These are phyloP conservation scores for Aphidius colemani DNA, from an alignment of 2,888 invertebrate genomes.

Conservation along the genomic window DNA sequence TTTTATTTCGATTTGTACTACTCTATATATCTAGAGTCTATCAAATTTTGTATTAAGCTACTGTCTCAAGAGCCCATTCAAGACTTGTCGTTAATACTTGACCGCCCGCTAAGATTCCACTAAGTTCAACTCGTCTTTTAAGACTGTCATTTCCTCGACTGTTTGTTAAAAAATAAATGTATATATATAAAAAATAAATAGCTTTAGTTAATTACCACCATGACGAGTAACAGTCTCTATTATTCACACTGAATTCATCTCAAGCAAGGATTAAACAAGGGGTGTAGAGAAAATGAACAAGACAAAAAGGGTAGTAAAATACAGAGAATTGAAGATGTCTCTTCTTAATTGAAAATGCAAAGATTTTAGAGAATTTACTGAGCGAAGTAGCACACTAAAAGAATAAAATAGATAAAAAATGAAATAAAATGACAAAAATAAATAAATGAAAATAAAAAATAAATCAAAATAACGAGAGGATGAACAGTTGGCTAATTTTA, in stretches of 20 bases:
- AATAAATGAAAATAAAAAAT: slow-evolving; percentile 5
- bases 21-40: too few relatives aligned
- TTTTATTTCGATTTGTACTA: too few relatives aligned
- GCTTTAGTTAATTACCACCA: too few relatives aligned
- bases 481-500: too few relatives aligned
- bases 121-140: too few relatives aligned
- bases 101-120: too few relatives aligned
- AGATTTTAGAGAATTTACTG: slow-evolving; percentile 32
- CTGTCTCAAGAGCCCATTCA: slow-evolving; percentile 13
- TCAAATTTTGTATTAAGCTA: not conserved
- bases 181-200: too few relatives aligned
- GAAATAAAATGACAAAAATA: not conserved
- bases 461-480: slow-evolving; percentile 15
- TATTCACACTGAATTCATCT: slow-evolving; percentile 16
- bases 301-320: not conserved
- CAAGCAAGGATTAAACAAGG: slow-evolving; percentile 22
- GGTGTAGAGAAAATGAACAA: slow-evolving; percentile 24
- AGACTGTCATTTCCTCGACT: too few relatives aligned
- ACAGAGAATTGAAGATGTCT: slow-evolving; percentile 15
- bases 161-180: too few relatives aligned
- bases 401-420: slow-evolving; percentile 6
- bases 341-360: slow-evolving; percentile 46
- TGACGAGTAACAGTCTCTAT: slow-evolving; percentile 9
- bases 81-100: slow-evolving; percentile 16
- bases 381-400: not conserved